A percentile compares a stretch with the other conserved stretches of the same genome.
phyloP scores from a whole-genome alignment of 2,888 invertebrate genomes.

The Ophraella communa region DNA sequence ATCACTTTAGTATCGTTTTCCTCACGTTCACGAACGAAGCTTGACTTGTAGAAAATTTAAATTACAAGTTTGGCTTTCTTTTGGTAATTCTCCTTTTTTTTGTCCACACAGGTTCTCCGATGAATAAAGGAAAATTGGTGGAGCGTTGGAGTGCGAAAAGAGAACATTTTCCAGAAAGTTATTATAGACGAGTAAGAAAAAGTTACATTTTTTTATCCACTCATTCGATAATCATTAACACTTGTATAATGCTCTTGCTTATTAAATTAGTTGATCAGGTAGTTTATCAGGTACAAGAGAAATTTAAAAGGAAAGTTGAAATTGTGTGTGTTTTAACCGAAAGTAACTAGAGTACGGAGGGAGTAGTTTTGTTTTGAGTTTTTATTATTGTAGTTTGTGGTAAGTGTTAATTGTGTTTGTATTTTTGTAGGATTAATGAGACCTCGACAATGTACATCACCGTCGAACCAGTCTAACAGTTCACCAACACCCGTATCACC shows the following conservation, averaged over 20 bases:
- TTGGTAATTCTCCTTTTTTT: conserved; percentile 23
- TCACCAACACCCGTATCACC: neutral
- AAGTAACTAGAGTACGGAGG: neutral
- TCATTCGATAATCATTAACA: neutral
- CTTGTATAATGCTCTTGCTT: neutral
- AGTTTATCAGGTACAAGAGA: neutral
- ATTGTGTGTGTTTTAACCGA: neutral
- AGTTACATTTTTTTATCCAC: neutral
- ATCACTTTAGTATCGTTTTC: neutral
- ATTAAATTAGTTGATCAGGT: neutral
- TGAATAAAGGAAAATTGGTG: conserved; percentile 83
- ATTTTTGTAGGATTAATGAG: neutral
- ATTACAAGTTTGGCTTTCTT: conserved; percentile 1
- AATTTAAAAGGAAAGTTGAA: neutral
- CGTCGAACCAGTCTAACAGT: neutral
- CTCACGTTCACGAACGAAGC: neutral
- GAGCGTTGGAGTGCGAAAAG: conserved; percentile 76
- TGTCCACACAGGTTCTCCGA: conserved; percentile 73
- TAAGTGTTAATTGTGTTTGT: neutral
- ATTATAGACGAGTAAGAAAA: conserved; percentile 77
- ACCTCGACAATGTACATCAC: neutral
- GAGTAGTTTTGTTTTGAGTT: neutral
- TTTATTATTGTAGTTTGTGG: too few relatives aligned
- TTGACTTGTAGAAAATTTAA: neutral
- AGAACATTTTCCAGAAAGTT: conserved; percentile 77